A percentile compares a stretch with the other conserved stretches of the same genome.
Conservation (phyloP, 1,140 invertebrate species). For the Bombus huntii region DNA sequence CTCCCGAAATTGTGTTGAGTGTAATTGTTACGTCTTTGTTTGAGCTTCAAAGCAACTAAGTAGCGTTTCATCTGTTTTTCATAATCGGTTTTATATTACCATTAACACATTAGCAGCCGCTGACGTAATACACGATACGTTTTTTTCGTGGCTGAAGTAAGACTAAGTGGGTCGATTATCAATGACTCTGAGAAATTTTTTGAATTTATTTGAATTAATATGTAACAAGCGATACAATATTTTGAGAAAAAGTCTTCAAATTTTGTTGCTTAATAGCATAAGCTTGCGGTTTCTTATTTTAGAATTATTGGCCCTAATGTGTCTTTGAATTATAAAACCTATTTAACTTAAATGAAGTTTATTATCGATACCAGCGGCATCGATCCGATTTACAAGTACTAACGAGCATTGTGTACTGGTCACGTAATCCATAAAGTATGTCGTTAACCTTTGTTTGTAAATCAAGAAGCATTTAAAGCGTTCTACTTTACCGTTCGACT, state of each 20-base stretch:
- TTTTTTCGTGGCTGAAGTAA: background rate
- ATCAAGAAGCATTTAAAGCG: conserved; percentile 40
- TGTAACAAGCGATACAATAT: too few species aligned
- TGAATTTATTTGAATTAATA: background rate
- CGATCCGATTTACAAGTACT: background rate
- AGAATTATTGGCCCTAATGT: background rate
- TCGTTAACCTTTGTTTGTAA: conserved; percentile 22
- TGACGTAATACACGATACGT: background rate
- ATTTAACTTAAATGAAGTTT: background rate
- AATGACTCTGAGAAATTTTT: background rate
- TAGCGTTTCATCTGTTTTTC: background rate
- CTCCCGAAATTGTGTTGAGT: background rate
- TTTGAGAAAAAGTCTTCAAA: background rate
- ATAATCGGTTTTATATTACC: background rate
- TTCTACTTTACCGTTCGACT: conserved; percentile 28
- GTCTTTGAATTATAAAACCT: background rate
- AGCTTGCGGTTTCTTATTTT: background rate
- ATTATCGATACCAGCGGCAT: background rate
- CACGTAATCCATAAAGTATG: background rate
- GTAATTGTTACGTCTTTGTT: background rate
- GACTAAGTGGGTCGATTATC: background rate
- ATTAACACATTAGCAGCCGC: background rate
- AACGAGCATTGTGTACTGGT: background rate
- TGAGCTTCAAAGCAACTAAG: background rate
- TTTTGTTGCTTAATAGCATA: background rate